Percentiles rank a stretch among this genome's conserved stretches.
phyloP scores from a whole-genome alignment of 1,140 invertebrate genomes.

The Brachionus rubens region DNA sequence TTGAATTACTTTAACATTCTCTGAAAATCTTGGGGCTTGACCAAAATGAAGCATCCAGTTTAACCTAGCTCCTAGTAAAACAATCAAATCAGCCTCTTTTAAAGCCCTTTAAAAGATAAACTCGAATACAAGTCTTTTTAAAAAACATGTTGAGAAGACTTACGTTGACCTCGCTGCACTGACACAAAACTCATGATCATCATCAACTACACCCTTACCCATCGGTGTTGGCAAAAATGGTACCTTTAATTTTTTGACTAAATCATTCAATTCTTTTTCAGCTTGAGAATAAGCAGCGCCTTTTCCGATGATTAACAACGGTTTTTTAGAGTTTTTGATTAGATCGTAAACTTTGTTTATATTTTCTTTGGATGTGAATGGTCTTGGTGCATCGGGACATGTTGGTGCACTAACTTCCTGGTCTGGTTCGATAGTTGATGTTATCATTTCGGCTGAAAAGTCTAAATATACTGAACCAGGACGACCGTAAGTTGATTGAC shows the following conservation, averaged over 20 bases:
- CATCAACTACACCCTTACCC: conserved; percentile 89
- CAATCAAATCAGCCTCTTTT: conserved; percentile 78
- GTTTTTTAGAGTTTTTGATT: conserved; percentile 70
- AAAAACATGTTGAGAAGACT: neutral
- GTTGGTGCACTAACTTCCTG: neutral
- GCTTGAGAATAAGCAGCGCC: conserved; percentile 78
- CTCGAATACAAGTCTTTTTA: too few species aligned
- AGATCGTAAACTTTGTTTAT: conserved; percentile 70
- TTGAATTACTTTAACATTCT: conserved; percentile 83
- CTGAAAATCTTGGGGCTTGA: conserved; percentile 74
- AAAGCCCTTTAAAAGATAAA: conserved; percentile 65
- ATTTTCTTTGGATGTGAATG: conserved; percentile 67
- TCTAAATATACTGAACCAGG: conserved; percentile 83
- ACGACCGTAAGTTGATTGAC: conserved; percentile 76
- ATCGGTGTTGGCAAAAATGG: conserved; percentile 91
- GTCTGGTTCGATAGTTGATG: conserved; percentile 58
- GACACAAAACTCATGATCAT: conserved; percentile 73
- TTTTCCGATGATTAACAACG: conserved; percentile 88
- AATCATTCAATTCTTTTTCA: conserved; percentile 68
- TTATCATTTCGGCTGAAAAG: conserved; percentile 77
- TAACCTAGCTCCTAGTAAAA: conserved; percentile 81
- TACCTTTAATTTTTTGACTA: conserved; percentile 71
- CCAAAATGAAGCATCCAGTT: conserved; percentile 99
- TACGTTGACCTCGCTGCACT: conserved; percentile 74
- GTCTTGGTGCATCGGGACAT: conserved; percentile 66